Evolutionary conservation across 2,888 invertebrate species (phyloP), one percentile per base, ranked within the genome.

Genomic region (Harpalus rufipes): DNA sequence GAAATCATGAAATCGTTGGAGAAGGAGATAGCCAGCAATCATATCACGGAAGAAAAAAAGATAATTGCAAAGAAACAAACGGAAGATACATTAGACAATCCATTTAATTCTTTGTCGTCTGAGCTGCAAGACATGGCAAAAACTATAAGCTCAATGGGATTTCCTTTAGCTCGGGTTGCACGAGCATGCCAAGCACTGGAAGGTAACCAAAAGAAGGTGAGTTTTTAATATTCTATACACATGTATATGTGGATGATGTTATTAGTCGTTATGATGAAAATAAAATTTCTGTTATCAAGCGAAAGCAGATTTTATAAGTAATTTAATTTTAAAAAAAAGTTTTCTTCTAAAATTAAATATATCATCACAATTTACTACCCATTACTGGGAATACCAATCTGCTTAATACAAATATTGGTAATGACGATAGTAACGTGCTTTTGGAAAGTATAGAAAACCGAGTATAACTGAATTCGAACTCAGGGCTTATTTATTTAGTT

Each of bases 91-190:
- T 86, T 91, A 72, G 90, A 90, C 51, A 90, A 92, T 88, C 91
- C 91, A 7, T 92, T 90, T 85, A 86, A 88, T 83, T 89, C 89
- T 85, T 90, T 94, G 87, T 91, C 93, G 39, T 89, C 91, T 10
- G 92, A 93, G 80, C 91, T 93, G 84, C 95, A 96, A 90, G 92
- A 92, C 58, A 92, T 96, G 89, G 96, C 95, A 81, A 93, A 93
- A 88, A 94, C 94, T 87, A 94, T 98, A 85, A 94, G 95, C 88
- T 94, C 94, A 86, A 98, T 98, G 98, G 98, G 98, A 0, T 98
- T 98, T 89, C 95, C 96, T 0, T 90, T 96, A 80, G 93, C 95
- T 85, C 93, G 96, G 90, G 97, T 96, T 16, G 95, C 96, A 5
- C 93, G 96, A 88, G 95, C 96, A n/a, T 95, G 96, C 87, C 93